These are phyloP conservation scores for Rhinoraja longicauda DNA, from an alignment of 2,797 vertebrate species.

Conservation along the genomic window DNA sequence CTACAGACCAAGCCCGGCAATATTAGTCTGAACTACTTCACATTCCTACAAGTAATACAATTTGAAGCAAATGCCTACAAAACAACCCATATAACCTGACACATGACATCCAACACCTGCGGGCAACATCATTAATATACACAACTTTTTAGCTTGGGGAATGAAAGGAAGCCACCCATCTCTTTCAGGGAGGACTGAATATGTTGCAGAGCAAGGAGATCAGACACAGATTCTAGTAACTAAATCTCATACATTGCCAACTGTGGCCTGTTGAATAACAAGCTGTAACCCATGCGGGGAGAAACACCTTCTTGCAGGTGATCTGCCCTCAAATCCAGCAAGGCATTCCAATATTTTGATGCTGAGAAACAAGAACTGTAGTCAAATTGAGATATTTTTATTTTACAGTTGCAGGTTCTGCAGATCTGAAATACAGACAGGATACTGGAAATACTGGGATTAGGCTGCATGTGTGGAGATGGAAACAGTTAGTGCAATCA, in stretches of 20 bases:
- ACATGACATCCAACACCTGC: not conserved
- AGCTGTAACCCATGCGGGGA: not conserved
- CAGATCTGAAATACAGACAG: too few species aligned
- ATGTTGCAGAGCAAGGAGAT: not conserved
- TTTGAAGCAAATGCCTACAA: not conserved
- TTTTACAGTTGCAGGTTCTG: too few species aligned
- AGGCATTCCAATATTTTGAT: not conserved
- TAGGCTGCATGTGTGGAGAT: too few species aligned
- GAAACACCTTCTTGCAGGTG: not conserved
- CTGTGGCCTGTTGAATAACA: not conserved
- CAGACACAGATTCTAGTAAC: not conserved
- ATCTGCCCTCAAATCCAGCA: not conserved
- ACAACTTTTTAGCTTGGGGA: not conserved
- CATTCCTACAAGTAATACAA: not conserved
- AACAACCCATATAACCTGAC: not conserved
- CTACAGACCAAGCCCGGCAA: not conserved
- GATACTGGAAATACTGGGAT: too few species aligned
- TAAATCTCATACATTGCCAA: not conserved
- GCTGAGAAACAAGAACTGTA: not conserved
- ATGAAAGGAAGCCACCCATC: not conserved
- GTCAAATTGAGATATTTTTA: too few species aligned
- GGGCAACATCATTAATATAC: not conserved
- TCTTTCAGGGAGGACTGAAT: not conserved
- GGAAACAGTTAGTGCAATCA: too few species aligned
- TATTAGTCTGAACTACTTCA: not conserved